Conservation (phyloP, 2,113 vertebrate genomes). For the Gobio gobio region DNA sequence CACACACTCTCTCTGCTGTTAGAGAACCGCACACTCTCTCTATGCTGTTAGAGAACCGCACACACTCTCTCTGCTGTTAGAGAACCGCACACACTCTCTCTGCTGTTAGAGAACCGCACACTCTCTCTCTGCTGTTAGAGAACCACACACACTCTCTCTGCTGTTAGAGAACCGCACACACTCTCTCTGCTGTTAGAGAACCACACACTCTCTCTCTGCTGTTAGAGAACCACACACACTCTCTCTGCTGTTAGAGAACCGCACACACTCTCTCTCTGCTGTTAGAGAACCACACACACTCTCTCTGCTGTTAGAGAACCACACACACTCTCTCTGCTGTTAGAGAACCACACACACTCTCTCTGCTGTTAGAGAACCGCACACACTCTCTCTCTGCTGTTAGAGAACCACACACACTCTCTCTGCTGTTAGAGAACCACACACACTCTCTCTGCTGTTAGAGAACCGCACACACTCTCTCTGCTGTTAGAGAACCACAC, state of each 20-base stretch:
- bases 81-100: too few species aligned
- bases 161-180: not conserved
- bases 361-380: not conserved
- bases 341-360: too few species aligned
- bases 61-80: not conserved
- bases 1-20: not conserved
- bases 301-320: not conserved
- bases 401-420: too few species aligned
- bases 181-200: not conserved
- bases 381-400: not conserved
- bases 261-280: not conserved
- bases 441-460: not conserved
- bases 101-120: not conserved
- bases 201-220: not conserved
- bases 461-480: too few species aligned
- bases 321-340: not conserved
- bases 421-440: not conserved
- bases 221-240: not conserved
- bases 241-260: not conserved
- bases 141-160: too few species aligned
- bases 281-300: not conserved
- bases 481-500: not conserved
- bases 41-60: not conserved
- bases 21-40: too few species aligned
- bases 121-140: not conserved